Evolutionary conservation across 2,888 invertebrate species (phyloP).

Genomic region (Brachynemurus nebulosus): DNA sequence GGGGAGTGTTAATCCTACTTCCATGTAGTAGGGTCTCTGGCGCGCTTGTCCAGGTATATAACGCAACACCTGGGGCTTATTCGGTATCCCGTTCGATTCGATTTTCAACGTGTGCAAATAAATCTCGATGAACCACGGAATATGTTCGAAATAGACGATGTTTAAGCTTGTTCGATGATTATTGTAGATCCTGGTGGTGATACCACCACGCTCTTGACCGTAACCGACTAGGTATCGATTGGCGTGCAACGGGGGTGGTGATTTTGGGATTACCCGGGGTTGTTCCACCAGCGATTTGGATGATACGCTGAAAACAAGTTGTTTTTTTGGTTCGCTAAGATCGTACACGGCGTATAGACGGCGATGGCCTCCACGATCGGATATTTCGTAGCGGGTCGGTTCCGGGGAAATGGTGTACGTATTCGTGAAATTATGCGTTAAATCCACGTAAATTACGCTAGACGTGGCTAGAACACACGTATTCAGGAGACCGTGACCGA

Average conservation of each 20-base stretch:
- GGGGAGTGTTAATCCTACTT: slow-evolving; percentile 67
- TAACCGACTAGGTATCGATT: slow-evolving; percentile 76
- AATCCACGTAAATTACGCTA: slow-evolving; percentile 72
- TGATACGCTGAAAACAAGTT: slow-evolving; percentile 14
- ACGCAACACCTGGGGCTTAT: slow-evolving; percentile 42
- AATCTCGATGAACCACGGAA: slow-evolving; percentile 81
- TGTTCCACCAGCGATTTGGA: slow-evolving; percentile 22
- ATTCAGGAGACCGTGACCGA: slow-evolving; percentile 71
- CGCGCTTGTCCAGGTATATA: slow-evolving; percentile 72
- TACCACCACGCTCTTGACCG: slow-evolving; percentile 83
- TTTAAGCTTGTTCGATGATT: slow-evolving; percentile 61
- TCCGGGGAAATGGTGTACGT: slow-evolving; percentile 48
- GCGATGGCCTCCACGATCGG: slow-evolving; percentile 53
- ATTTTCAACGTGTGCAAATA: slow-evolving; percentile 79
- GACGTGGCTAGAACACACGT: slow-evolving; percentile 66
- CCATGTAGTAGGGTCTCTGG: slow-evolving; percentile 73
- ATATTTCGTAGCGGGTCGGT: slow-evolving; percentile 43
- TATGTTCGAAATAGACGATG: slow-evolving; percentile 74
- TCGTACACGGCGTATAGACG: slow-evolving; percentile 58
- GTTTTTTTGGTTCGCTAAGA: slow-evolving; percentile 31
- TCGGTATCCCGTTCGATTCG: slow-evolving; percentile 37
- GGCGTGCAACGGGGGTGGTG: slow-evolving; percentile 57
- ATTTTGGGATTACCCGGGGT: slow-evolving; percentile 37
- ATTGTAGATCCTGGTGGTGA: slow-evolving; percentile 74
- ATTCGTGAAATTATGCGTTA: slow-evolving; percentile 45